Evolutionary conservation across 2,797 vertebrate species (phyloP).

Genomic region (Chelmon rostratus): DNA sequence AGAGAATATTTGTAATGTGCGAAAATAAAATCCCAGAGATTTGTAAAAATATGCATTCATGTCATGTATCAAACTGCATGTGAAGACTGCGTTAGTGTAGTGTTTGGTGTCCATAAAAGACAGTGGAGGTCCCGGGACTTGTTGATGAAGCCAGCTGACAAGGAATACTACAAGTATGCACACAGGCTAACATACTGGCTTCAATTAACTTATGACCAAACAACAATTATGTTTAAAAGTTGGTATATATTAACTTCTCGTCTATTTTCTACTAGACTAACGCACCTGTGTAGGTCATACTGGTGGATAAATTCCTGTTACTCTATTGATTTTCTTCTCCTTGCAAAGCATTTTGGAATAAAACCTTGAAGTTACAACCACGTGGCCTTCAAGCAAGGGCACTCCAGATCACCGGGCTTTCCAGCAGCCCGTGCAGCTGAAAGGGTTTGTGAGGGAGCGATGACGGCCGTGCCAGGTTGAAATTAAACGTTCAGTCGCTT

Average conservation of each 20-base stretch:
- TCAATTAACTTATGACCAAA: not conserved
- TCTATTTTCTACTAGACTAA: not conserved
- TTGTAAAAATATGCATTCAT: not conserved
- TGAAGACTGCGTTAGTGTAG: not conserved
- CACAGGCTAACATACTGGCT: not conserved
- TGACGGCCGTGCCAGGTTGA: slow-evolving; percentile 53
- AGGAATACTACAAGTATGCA: too few relatives aligned
- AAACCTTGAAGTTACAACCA: not conserved
- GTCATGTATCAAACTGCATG: not conserved
- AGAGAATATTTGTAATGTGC: not conserved
- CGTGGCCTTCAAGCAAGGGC: not conserved
- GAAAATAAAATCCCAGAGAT: not conserved
- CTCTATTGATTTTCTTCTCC: not conserved
- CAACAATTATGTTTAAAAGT: not conserved
- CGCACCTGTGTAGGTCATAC: not conserved
- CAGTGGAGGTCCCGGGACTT: not conserved
- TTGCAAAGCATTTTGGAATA: not conserved
- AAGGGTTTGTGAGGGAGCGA: slow-evolving; percentile 59
- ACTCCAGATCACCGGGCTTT: not conserved
- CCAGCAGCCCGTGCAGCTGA: slow-evolving; percentile 36
- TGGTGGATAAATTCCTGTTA: not conserved
- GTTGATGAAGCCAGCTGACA: not conserved
- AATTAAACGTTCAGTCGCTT: slow-evolving; percentile 71
- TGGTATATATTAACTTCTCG: too few relatives aligned
- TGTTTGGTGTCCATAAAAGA: not conserved